Evolutionary conservation across 2,113 vertebrate genomes (phyloP), one percentile per base, ranked within the genome.

Genomic region (Phalacrocorax aristotelis): DNA sequence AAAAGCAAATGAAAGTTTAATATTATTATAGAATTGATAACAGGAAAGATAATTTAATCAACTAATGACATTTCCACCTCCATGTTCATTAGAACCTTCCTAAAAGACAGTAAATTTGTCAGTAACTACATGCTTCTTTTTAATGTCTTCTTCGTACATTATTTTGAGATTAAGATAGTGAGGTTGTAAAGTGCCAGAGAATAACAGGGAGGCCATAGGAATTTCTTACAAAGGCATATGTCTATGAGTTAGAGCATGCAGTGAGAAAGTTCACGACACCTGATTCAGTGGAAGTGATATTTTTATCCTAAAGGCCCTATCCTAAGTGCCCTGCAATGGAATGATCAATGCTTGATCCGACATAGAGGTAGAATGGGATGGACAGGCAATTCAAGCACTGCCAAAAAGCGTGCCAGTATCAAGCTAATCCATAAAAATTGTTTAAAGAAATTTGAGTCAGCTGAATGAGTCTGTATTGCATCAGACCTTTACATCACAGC

Each of bases 281-380:
- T 44, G 40, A 57, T 49, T 52, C 54, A 60, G 34, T 44, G 23
- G 19, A 64, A 86, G 21, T 51, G 3, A 38, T 38, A 42, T 38
- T 76, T 87, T 85, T 16, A 38, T 58, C 65, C 60, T 74, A 30
- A 23, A 71, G 15, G 14, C 52, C 38, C 38, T 38, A 10, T 38
- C 38, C 38, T 38, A 38, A 38, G 38, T 38, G 38, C 38, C 38
- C 38, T 54, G 27, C 34, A 36, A 42, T 8, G 14, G 19, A n/a
- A 61, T 74, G 51, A 38, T 48, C 55, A 79, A 9, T 18, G n/a
- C 32, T 48, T 85, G 20, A 60, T 21, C 15, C 36, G 23, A 46
- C 15, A 48, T 2, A 16, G 34, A 74, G 20, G 17, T 70, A 44
- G 66, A 78, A 54, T 0, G 0, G 13, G 9, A 8, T 20, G 19